phyloP scores from a whole-genome alignment of 1,140 invertebrate genomes.

The Trichonephila inaurata region DNA sequence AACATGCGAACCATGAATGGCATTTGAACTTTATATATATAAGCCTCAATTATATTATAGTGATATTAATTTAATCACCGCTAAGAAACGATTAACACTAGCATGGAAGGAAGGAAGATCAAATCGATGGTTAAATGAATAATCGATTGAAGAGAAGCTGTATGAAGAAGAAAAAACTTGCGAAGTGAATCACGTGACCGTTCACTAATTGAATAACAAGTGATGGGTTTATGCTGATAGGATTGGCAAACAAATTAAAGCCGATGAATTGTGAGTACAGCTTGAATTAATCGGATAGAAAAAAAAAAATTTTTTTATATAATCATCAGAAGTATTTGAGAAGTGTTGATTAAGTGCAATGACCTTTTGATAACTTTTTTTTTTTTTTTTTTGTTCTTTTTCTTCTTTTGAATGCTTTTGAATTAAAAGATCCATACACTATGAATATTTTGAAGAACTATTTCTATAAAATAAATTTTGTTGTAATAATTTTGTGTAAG shows the following conservation, averaged over 20 bases:
- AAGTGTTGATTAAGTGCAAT: not conserved
- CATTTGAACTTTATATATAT: no score
- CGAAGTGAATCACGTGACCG: not conserved
- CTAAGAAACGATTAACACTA: not conserved
- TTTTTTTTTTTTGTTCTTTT: no score
- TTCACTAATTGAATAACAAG: constrained; percentile 15
- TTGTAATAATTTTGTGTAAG: no score
- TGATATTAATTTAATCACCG: not conserved
- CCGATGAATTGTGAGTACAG: not conserved
- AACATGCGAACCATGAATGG: no score
- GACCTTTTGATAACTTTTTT: not conserved
- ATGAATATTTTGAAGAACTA: no score
- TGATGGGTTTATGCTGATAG: not conserved
- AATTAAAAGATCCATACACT: no score
- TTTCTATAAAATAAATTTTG: no score
- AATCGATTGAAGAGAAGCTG: not conserved
- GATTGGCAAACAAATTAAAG: constrained; percentile 20
- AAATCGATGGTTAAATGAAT: not conserved
- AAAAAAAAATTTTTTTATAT: not conserved
- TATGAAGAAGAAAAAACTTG: not conserved
- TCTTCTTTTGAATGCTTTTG: no score
- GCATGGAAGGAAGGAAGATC: not conserved
- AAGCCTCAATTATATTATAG: not conserved
- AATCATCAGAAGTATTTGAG: not conserved
- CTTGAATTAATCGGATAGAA: not conserved